Base-by-base conservation (phyloP, 1,140 invertebrate genomes). In the Lordiphosa mommai region DNA sequence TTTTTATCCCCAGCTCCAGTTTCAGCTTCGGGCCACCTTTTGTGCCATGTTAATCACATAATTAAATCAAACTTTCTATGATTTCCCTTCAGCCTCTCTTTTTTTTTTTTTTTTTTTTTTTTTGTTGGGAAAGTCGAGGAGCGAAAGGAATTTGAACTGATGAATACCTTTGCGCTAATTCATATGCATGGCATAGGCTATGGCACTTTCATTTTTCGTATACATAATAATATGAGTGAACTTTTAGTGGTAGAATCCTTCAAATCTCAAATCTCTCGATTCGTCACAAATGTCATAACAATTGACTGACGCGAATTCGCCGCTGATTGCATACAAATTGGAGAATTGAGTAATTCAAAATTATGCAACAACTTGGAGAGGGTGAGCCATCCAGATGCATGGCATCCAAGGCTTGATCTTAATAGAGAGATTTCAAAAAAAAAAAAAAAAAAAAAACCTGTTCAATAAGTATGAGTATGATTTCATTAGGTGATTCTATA, bases 11-110 rank as follows among this genome's bases (percentile, higher is more conserved):
- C 20, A 23, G 20, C 20, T 47, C 32, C 12, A 32, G 48, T 10
- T 59, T 40, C 36, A 23, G 56, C 46, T 43, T 46, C 49, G 71
- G 64, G 73, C 73, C 73, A 65, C 74, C 73, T 79, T 79, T 76
- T 82, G 72, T 80, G 76, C 68, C 60, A 80, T 76, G 74, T 76
- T 80, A 80, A 80, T 80, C 76, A 80, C 74, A 82, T 80, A 80
- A 80, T 80, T 80, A 80, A 80, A 80, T 82, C 76, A 60, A 80
- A 80, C 76, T 80, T 80, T 80, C 74, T 84, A 80, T 71, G 77
- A 70, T 79, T 79, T 79, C 74, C 74, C 77, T 63, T 63, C 53
- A 49, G 60, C 23, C 23, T 41, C 23, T 40, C 30, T n/a, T n/a
- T n/a, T n/a, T n/a, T n/a, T n/a, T n/a, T n/a, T n/a, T n/a, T n/a